phyloP scores from a whole-genome alignment of 2,888 invertebrate genomes.

The Leptarthrus brevirostris region DNA sequence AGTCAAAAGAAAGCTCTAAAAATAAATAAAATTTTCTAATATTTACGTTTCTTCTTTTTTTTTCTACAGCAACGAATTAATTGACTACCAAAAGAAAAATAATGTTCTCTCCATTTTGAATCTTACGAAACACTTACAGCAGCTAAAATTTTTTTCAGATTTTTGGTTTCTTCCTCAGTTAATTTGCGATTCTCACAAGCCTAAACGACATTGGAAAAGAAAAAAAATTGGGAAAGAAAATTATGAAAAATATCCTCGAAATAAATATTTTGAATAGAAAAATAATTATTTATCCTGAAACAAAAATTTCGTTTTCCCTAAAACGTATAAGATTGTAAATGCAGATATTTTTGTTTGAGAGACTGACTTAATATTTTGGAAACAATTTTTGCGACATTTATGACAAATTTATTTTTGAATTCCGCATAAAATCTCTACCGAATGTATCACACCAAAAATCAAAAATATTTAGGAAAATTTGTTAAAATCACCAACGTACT shows the following conservation, averaged over 20 bases:
- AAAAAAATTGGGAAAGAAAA: slow-evolving; percentile 2
- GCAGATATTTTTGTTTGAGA: slow-evolving; percentile 39
- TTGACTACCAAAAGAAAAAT: not conserved
- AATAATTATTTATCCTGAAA: slow-evolving; percentile 46
- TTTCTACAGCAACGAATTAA: not conserved
- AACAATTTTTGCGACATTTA: not conserved
- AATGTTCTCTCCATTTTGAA: slow-evolving; percentile 5
- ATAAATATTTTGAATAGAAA: not conserved
- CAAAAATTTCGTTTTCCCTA: slow-evolving; percentile 48
- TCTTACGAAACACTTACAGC: slow-evolving; percentile 72
- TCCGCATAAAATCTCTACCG: slow-evolving; percentile 64
- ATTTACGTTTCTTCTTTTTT: not conserved
- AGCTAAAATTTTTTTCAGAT: slow-evolving; percentile 77
- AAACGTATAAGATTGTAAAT: slow-evolving; percentile 19
- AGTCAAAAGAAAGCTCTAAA: not conserved
- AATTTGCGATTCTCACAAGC: slow-evolving; percentile 78
- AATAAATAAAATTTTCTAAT: not conserved
- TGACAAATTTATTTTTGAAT: not conserved
- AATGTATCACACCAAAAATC: slow-evolving; percentile 48
- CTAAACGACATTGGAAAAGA: slow-evolving; percentile 62
- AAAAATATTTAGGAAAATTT: not conserved
- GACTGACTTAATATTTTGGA: slow-evolving; percentile 9
- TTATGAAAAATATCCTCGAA: not conserved
- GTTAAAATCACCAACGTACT: not conserved
- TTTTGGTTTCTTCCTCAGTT: slow-evolving; percentile 80